Base-by-base conservation (phyloP, 2,113 vertebrate genomes). In the Centrocercus urophasianus region DNA sequence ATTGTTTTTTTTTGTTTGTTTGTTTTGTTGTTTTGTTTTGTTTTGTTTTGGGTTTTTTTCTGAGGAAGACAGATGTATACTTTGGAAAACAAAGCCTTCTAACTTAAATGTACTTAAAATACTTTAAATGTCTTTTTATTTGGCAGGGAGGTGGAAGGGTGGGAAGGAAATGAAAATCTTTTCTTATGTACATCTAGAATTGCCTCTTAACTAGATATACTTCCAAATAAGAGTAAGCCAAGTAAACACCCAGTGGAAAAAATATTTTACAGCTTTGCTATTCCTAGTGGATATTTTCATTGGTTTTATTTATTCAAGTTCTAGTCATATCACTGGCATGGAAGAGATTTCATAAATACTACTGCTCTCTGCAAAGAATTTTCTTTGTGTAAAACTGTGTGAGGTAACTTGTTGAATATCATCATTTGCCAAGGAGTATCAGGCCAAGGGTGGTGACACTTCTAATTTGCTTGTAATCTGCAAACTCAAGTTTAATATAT, bases 211-310 rank as follows among this genome's bases (percentile, higher is more conserved):
- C 32, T 50, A 77, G 75, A 94, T 88, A 52, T 66, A 50, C 32
- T 91, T 93, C 75, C 91, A 91, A 85, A 87, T 72, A 66, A 72
- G 36, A 15, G 15, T 54, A 70, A 95, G 83, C 81, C 86, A 94
- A 95, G 75, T 85, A 90, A 92, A 85, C 67, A 93, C 10, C 2
- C 84, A 83, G 11, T 91, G 87, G 67, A 89, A 95, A 96, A 93
- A 80, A 10, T 52, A 76, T 56, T 80, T 65, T 87, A 64, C 17
- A 90, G 65, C 28, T 8, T 48, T 74, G 52, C 8, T 88, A 4
- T 87, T 95, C 67, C 64, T 83, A 38, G 71, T 74, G 42, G 66
- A 63, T 76, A 82, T 70, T 82, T 93, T 54, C 30, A 63, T 90
- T 70, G 14, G 52, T 92, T 59, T 84, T 92, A 82, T 88, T 93